Base-by-base conservation (phyloP, 37 sponge, comb jelly and placozoan genomes). In the Haliclona indistincta region DNA sequence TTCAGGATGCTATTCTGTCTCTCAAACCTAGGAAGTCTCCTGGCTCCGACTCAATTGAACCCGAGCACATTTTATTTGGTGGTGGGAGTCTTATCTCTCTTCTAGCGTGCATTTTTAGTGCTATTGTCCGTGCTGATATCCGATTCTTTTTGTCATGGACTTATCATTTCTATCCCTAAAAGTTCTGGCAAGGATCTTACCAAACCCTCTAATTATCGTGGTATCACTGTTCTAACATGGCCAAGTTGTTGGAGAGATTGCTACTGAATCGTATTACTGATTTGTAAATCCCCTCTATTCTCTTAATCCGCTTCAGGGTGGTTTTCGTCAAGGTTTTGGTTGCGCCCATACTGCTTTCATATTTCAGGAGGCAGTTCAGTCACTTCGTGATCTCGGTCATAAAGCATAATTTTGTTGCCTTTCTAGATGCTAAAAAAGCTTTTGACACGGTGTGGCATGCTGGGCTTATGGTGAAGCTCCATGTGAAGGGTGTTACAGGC, bases 221-320 rank as follows among this genome's bases (percentile, higher is more conserved):
- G 64, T 20, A 63, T 63, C 30, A n/a, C n/a, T n/a, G n/a, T n/a
- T n/a, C n/a, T n/a, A n/a, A n/a, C n/a, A n/a, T n/a, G n/a, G n/a
- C n/a, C n/a, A n/a, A n/a, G n/a, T n/a, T n/a, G n/a, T n/a, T n/a
- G n/a, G n/a, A n/a, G n/a, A n/a, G n/a, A n/a, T n/a, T n/a, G n/a
- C n/a, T n/a, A n/a, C n/a, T n/a, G n/a, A n/a, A n/a, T n/a, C n/a
- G n/a, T n/a, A n/a, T n/a, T n/a, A n/a, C n/a, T n/a, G n/a, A n/a
- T n/a, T n/a, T n/a, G n/a, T n/a, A n/a, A n/a, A n/a, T n/a, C n/a
- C n/a, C n/a, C n/a, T n/a, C n/a, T n/a, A n/a, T n/a, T n/a, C n/a
- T n/a, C n/a, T 63, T 10, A 63, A 63, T 11, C 64, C 64, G 1
- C 64, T 63, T 33, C 36, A 63, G 6, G 64, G 64, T 63, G 64